Evolutionary conservation across 1,140 invertebrate species (phyloP), one percentile per base, ranked within the genome.

Genomic region (Tenebrio molitor): DNA sequence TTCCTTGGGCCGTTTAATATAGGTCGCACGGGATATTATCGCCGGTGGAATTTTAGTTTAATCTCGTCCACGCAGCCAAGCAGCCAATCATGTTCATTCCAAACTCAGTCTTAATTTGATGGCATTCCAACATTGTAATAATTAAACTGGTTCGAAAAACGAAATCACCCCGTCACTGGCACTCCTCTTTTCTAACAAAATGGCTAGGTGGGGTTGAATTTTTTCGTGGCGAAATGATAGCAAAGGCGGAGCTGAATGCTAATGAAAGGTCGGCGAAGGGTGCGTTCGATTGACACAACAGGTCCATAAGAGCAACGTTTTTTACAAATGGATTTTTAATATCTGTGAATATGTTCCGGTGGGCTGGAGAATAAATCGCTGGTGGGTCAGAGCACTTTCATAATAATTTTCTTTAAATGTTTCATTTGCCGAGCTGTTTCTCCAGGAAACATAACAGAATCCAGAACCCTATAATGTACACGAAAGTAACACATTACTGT

Each of bases 261-360:
- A 58, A 58, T 58, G 50, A 58, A 58, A 25, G 50, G 50, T 58
- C 50, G 21, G 10, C 21, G 50, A 29, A 50, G 50, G 50, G 50
- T 58, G 50, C 50, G 50, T 58, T 58, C 50, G 50, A 58, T 58
- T 58, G 50, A 58, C 50, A 58, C 50, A 58, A 58, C 50, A 58
- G 50, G 50, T 58, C 50, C 12, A 15, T 58, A 58, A 25, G 46
- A 10, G 19, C 14, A 14, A 3, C 42, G 14, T 17, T 44, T 53
- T 53, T 29, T 23, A 3, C 50, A 29, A 58, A 58, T 25, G 21
- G n/a, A 12, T 19, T 58, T 58, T 29, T 58, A 58, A 58, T 58
- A 58, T 12, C 23, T 3, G 12, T 2, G 46, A 8, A 8, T 29
- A 8, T 29, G 25, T 29, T 29, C 8, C 8, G 25, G 25, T 8